A percentile compares a stretch with the other conserved stretches of the same genome.
These are phyloP conservation scores for Formica aserva DNA, from an alignment of 2,888 invertebrate genomes.

Conservation along the genomic window DNA sequence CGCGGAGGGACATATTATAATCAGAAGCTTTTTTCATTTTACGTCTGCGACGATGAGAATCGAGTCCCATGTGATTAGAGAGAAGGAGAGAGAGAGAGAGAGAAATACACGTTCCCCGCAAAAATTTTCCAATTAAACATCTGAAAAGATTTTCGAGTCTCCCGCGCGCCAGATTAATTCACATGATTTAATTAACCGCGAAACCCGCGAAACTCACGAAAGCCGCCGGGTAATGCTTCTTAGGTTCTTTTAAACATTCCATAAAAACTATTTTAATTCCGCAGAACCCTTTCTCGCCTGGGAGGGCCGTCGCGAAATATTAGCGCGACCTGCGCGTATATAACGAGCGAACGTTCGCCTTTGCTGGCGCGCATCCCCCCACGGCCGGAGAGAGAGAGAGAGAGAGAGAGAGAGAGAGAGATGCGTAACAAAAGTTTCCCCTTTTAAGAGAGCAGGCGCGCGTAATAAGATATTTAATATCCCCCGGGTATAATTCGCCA, in stretches of 20 bases:
- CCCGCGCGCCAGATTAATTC: slow-evolving; percentile 33
- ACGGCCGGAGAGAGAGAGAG: background rate
- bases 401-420: slow-evolving; percentile 29
- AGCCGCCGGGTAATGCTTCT: slow-evolving; percentile 45
- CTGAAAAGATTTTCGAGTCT: slow-evolving; percentile 39
- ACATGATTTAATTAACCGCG: slow-evolving; percentile 54
- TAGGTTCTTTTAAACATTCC: slow-evolving; percentile 56
- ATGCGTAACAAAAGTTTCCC: slow-evolving; percentile 51
- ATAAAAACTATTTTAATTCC: slow-evolving; percentile 57
- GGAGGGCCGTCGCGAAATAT: slow-evolving; percentile 51
- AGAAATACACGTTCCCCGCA: background rate
- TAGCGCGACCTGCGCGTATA: slow-evolving; percentile 43
- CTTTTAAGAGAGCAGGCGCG: slow-evolving; percentile 49
- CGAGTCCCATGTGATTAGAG: background rate
- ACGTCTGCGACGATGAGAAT: background rate
- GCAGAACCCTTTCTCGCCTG: slow-evolving; percentile 52
- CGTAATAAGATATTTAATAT: slow-evolving; percentile 58
- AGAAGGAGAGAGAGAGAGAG: background rate
- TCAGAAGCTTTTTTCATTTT: background rate
- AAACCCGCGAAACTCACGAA: slow-evolving; percentile 41
- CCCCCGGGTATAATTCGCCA: slow-evolving; percentile 56
- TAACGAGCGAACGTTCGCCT: slow-evolving; percentile 52
- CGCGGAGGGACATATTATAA: background rate
- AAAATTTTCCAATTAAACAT: slow-evolving; percentile 32
- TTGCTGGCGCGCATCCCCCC: slow-evolving; percentile 52